phyloP scores from a whole-genome alignment of 1,140 invertebrate species.

The Brachionus koreanus region DNA sequence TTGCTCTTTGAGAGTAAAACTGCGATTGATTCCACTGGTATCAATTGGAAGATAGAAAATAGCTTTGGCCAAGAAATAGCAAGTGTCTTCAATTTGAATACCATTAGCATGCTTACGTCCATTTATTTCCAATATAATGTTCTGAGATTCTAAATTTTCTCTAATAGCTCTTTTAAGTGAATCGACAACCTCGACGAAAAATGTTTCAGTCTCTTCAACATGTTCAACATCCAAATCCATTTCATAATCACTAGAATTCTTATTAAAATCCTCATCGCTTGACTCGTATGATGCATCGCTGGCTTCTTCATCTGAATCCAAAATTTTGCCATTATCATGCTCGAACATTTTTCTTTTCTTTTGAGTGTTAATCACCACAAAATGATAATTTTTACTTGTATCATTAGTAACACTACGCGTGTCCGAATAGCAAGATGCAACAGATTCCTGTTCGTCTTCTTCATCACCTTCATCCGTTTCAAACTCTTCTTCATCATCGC shows the following conservation, averaged over 20 bases:
- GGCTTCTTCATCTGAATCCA: neutral
- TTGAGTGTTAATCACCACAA: neutral
- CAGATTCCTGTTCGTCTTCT: neutral
- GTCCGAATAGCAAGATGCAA: neutral
- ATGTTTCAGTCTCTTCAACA: slow-evolving; percentile 10
- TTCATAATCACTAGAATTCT: neutral
- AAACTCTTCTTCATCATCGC: slow-evolving; percentile 10
- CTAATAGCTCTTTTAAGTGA: slow-evolving; percentile 8
- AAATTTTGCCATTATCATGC: neutral
- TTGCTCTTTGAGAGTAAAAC: neutral
- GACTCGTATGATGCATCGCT: neutral
- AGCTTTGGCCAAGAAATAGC: slow-evolving; percentile 25
- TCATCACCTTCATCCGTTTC: neutral
- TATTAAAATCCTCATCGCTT: neutral
- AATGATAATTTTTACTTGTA: neutral
- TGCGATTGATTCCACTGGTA: neutral
- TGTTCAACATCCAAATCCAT: neutral
- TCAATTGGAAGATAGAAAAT: slow-evolving; percentile 22
- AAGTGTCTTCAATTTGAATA: slow-evolving; percentile 41
- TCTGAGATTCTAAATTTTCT: slow-evolving; percentile 5
- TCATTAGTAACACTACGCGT: neutral
- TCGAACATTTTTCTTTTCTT: neutral
- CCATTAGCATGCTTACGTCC: slow-evolving; percentile 23
- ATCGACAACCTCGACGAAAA: neutral
- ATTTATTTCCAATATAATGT: slow-evolving; percentile 40